Conservation (phyloP, 2,113 vertebrate genomes). For the Phrynocephalus versicolor region DNA sequence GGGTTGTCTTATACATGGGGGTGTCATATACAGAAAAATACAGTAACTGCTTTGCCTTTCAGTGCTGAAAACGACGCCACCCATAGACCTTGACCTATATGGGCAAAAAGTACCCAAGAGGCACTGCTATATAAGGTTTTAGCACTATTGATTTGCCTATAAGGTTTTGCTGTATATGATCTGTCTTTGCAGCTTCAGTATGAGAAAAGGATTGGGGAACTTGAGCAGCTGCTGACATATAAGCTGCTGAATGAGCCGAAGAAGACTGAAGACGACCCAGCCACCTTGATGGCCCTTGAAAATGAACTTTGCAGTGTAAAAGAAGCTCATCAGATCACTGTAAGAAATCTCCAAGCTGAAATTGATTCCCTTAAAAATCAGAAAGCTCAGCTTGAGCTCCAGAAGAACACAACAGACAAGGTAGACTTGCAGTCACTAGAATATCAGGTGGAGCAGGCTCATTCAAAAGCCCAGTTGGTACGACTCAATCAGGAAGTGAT, state of each 20-base stretch:
- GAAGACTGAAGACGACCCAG: constrained; percentile 41
- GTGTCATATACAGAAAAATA: no score
- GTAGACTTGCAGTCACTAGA: constrained; percentile 63
- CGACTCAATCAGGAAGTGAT: constrained; percentile 85
- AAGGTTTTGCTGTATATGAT: background rate
- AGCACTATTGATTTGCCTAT: background rate
- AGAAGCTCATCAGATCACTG: constrained; percentile 66
- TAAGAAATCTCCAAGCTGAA: constrained; percentile 79
- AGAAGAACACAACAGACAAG: constrained; percentile 55
- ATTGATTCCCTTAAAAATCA: constrained; percentile 75
- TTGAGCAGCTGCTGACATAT: constrained; percentile 81
- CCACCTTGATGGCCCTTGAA: constrained; percentile 63
- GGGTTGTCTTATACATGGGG: no score
- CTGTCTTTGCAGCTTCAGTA: constrained; percentile 84
- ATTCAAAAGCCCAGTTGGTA: constrained; percentile 73
- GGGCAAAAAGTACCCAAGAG: background rate
- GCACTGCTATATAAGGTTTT: no score
- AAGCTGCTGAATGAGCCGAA: constrained; percentile 57
- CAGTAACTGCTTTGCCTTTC: background rate
- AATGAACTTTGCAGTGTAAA: constrained; percentile 75
- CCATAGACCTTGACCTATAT: background rate
- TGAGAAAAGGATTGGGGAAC: constrained; percentile 84
- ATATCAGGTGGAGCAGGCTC: constrained; percentile 75
- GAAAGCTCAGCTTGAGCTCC: constrained; percentile 70
- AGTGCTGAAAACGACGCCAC: background rate